These are phyloP conservation scores for Corbicula japonica DNA, from an alignment of 2,888 invertebrate genomes.

Conservation along the genomic window DNA sequence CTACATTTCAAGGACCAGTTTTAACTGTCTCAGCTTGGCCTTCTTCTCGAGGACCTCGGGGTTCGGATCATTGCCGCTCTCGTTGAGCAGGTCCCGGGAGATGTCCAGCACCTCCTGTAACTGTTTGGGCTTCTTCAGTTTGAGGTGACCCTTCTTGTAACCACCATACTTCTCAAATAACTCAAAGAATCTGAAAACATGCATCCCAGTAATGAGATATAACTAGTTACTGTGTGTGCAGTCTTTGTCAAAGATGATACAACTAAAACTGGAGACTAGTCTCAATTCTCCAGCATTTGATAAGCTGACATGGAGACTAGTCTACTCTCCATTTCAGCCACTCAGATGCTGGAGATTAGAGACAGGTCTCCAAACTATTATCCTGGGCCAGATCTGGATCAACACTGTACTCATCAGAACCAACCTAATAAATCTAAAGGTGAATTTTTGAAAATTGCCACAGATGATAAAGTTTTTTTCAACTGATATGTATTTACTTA, in stretches of 20 bases:
- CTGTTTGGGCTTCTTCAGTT: constrained; percentile 97
- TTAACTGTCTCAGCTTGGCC: constrained; percentile 98
- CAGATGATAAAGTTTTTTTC: too few species aligned
- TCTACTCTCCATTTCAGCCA: too few species aligned
- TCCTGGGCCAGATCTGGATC: too few species aligned
- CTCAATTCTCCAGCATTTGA: too few species aligned
- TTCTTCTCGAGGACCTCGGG: constrained; percentile 98
- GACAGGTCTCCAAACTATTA: too few species aligned
- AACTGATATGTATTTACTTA: too few species aligned
- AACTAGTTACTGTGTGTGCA: background rate
- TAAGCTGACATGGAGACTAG: too few species aligned
- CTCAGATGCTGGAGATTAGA: too few species aligned
- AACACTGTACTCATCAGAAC: too few species aligned
- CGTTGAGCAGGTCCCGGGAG: constrained; percentile 94
- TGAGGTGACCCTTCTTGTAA: constrained; percentile 97
- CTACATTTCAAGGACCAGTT: constrained; percentile 99
- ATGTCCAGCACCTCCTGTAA: constrained; percentile 96
- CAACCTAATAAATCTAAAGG: too few species aligned
- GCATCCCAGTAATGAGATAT: background rate
- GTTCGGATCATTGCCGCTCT: constrained; percentile 90
- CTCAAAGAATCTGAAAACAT: constrained; percentile 94
- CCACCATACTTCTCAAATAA: constrained; percentile 99
- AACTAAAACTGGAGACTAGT: background rate
- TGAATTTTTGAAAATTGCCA: too few species aligned
- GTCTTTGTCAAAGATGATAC: background rate